phyloP scores from a whole-genome alignment of 2,797 vertebrate species.

The Crax fasciolata region DNA sequence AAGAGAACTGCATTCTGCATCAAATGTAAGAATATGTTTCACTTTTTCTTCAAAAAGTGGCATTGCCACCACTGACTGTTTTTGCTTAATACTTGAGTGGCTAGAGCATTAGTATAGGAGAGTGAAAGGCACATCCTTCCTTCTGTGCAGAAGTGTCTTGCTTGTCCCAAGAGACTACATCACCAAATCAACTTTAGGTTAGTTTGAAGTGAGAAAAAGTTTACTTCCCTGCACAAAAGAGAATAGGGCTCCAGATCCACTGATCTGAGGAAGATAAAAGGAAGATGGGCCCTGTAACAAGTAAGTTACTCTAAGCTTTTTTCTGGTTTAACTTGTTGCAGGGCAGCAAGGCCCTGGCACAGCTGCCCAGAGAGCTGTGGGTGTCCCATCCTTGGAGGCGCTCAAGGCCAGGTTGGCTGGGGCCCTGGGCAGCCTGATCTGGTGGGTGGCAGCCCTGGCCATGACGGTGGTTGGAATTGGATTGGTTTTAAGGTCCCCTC shows the following conservation, averaged over 20 bases:
- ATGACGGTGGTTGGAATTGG: no score
- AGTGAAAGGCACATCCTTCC: neutral
- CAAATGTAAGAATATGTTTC: neutral
- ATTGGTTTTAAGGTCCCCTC: no score
- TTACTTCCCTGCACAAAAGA: neutral
- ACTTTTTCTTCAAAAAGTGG: neutral
- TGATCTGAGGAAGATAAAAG: neutral
- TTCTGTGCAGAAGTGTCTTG: neutral
- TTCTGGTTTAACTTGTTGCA: neutral
- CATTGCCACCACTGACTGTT: neutral
- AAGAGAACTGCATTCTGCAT: neutral
- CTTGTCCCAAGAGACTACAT: neutral
- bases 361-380: no score
- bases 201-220: neutral
- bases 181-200: neutral
- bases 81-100: neutral
- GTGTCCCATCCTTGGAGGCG: no score
- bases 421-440: no score
- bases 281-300: neutral
- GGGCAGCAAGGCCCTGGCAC: no score
- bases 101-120: neutral
- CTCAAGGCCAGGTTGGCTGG: no score
- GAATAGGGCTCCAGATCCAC: neutral
- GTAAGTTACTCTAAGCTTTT: neutral
- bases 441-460: no score